Base-by-base conservation (phyloP, 1,140 invertebrate genomes). In the Drosophila mayri region DNA sequence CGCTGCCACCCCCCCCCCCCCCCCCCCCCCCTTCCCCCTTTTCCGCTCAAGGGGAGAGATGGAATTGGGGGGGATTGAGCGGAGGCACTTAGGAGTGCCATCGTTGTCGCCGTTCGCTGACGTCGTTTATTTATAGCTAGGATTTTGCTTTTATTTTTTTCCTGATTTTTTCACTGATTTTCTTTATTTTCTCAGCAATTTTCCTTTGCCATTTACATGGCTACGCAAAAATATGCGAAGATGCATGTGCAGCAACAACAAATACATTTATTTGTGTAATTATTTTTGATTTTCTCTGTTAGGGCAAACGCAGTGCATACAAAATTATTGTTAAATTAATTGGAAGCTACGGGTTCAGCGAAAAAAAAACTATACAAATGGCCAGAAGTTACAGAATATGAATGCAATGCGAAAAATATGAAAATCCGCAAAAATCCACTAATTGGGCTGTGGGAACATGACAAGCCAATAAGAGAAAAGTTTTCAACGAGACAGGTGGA, bases 311-410 rank as follows among this genome's bases (percentile, higher is more conserved):
- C 58, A 65, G 9, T 10, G 49, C 47, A 76, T 64, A 71, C 52
- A 50, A 67, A 84, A 84, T 84, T 52, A 54, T 84, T 85, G 81
- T 84, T 85, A 81, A 84, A 76, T 80, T 73, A 85, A 84, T 84
- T 81, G 47, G 64, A 64, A 61, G 66, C 55, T 18, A 63, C 54
- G 32, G 28, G 30, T 43, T n/a, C 18, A 7, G 35, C 25, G 61
- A 40, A 54, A 55, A 72, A 28, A 25, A 4, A 25, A 25, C n/a
- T 25, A 12, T 25, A 37, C 44, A 75, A 79, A 71, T 59, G 20
- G 28, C 16, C 22, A 66, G 14, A 46, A 59, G 25, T 46, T 38
- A 46, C 28, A 70, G 41, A 71, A 70, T 32, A 35, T 35, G 11
- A 11, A 38, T 67, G 67, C 43, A 37, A 41, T 49, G 10, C 6